Conservation (phyloP, 2,797 vertebrate genomes). For the Arrhamphus sclerolepis region DNA sequence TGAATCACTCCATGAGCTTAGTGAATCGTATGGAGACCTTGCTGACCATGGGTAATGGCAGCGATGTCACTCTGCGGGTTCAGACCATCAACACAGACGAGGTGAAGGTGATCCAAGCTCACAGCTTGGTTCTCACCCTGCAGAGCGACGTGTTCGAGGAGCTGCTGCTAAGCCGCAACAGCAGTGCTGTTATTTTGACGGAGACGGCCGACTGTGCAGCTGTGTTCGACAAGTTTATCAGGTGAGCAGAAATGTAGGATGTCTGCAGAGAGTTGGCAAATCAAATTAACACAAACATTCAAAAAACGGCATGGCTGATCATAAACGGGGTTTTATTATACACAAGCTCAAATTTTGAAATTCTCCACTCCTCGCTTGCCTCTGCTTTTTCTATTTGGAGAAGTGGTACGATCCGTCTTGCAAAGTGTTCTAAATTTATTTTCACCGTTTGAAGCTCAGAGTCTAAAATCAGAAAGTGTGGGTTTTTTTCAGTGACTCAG, state of each 20-base stretch:
- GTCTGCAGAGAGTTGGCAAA: neutral
- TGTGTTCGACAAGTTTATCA: constrained; percentile 94
- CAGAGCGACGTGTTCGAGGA: constrained; percentile 91
- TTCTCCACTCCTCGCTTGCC: constrained; percentile 13
- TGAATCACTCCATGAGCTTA: constrained; percentile 92
- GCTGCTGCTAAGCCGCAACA: constrained; percentile 85
- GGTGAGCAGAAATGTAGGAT: constrained; percentile 70
- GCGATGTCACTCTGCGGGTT: constrained; percentile 88
- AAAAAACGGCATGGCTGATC: too few species aligned
- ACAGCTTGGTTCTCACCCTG: constrained; percentile 90
- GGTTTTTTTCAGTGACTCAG: constrained; percentile 60
- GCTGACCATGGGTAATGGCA: constrained; percentile 86
- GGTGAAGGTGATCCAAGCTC: constrained; percentile 92
- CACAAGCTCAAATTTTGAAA: neutral
- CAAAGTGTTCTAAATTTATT: constrained; percentile 52
- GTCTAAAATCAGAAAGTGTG: constrained; percentile 48
- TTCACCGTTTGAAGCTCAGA: constrained; percentile 36
- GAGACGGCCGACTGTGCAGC: constrained; percentile 85
- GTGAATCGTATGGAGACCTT: constrained; percentile 90
- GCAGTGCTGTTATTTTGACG: constrained; percentile 75
- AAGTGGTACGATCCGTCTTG: constrained; percentile 27
- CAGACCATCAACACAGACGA: constrained; percentile 86
- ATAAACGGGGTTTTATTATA: neutral
- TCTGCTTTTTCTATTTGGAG: constrained; percentile 8
- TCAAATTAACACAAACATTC: neutral